Evolutionary conservation across 2,888 invertebrate genomes (phyloP), one percentile per base, ranked within the genome.

Genomic region (Furcula furcula): DNA sequence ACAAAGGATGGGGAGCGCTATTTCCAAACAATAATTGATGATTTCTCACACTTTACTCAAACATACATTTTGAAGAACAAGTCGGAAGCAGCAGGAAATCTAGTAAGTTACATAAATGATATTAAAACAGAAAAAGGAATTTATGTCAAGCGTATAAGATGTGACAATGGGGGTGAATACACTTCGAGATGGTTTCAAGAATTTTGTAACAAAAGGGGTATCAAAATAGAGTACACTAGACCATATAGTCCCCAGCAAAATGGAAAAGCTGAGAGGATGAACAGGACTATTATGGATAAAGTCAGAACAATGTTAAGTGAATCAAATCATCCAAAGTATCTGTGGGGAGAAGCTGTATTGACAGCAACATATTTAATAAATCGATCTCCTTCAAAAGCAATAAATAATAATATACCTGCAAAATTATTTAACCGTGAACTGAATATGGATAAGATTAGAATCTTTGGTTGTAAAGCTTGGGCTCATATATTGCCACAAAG

Each of bases 281-380:
- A 48, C 19, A 23, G 41, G 5, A 36, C 39, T 6, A 6, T 48
- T 3, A 13, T 29, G 20, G 39, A 48, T 12, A 44, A 39, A 29
- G 48, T 27, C 6, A 19, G 44, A 35, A 27, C 36, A 18, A 12
- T 48, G 9, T 10, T 47, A 10, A 16, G 16, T 27, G 36, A 47
- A 15, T 35, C 47, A 14, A 36, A 39, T n/a, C 22, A 43, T 5
- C 22, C 27, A 9, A 22, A 29, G 25, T 20, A 44, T 11, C 15
- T 47, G 15, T 47, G 47, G 47, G 36, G 43, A n/a, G 40, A 48
- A 34, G 44, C 47, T 11, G 38, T 41, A 14, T 10, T 29, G 7
- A 23, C 38, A 23, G 44, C 47, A 13, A 36, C 34, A 21, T 46
- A 45, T 12, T 19, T 42, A 16, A 25, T 40, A 7, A 40, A 49